Percentiles rank a stretch among this genome's conserved stretches.
Conservation (phyloP, 2,888 invertebrate genomes). For the Netelia fuscicornis region DNA sequence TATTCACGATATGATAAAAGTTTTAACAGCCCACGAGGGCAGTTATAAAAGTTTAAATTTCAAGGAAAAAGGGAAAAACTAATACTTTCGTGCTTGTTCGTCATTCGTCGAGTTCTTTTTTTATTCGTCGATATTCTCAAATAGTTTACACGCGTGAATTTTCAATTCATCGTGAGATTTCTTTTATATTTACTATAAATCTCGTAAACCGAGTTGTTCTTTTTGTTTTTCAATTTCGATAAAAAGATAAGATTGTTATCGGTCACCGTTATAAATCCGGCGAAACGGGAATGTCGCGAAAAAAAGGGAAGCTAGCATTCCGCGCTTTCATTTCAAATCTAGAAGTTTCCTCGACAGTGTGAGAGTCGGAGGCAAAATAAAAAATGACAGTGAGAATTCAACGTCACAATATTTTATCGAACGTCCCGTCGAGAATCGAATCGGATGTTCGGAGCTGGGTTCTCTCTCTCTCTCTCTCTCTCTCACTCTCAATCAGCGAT, state of each 20-base stretch:
- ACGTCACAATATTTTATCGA: constrained; percentile 2
- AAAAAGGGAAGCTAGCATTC: background rate
- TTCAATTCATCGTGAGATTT: constrained; percentile 20
- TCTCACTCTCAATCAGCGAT: background rate
- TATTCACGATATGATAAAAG: constrained; percentile 62
- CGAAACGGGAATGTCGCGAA: background rate
- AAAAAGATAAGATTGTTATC: too few species aligned
- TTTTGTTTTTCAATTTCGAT: too few species aligned
- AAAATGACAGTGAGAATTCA: constrained; percentile 19
- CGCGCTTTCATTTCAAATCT: background rate
- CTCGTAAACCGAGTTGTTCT: too few species aligned
- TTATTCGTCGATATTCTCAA: background rate
- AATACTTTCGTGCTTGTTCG: constrained; percentile 48
- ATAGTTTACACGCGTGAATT: constrained; percentile 23
- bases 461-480: too few species aligned
- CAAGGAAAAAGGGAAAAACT: constrained; percentile 49
- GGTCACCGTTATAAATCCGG: too few species aligned
- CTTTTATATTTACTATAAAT: too few species aligned
- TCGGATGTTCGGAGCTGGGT: background rate
- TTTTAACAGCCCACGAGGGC: constrained; percentile 67
- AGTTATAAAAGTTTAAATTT: constrained; percentile 71
- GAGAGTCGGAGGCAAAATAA: background rate
- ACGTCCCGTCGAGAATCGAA: constrained; percentile 31
- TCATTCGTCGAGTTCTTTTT: background rate
- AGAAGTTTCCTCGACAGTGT: background rate